phyloP scores from a whole-genome alignment of 2,113 vertebrate species.

The Ailurus styani region DNA sequence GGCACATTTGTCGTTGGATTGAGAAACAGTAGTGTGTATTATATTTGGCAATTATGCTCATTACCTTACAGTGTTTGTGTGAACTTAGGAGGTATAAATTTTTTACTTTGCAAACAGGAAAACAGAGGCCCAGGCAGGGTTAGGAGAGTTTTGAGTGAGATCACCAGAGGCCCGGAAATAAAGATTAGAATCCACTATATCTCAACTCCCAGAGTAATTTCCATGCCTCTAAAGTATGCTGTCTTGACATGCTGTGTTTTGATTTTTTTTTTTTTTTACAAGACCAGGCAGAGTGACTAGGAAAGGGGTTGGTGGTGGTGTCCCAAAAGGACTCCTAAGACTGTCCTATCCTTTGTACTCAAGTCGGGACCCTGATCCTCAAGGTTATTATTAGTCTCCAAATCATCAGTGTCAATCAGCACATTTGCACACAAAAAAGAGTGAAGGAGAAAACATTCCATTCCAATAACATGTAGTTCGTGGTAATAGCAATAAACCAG shows the following conservation, averaged over 20 bases:
- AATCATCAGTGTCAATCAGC: neutral
- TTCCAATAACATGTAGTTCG: neutral
- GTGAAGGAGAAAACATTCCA: neutral
- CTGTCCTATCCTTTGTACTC: too few species aligned
- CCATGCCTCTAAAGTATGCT: neutral
- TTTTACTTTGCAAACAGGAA: constrained; percentile 37
- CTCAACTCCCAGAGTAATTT: neutral
- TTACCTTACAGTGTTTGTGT: constrained; percentile 45
- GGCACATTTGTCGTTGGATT: constrained; percentile 58
- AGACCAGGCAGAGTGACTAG: neutral
- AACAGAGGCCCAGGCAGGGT: neutral
- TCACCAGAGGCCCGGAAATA: neutral
- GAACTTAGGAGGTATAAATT: neutral
- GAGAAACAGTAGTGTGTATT: constrained; percentile 40
- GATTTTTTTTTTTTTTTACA: neutral
- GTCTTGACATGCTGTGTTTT: neutral
- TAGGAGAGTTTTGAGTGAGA: neutral
- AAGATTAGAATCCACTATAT: neutral
- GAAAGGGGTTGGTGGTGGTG: neutral
- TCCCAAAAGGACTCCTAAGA: neutral
- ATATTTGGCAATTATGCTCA: constrained; percentile 50
- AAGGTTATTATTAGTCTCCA: neutral
- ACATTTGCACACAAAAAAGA: neutral
- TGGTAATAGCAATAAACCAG: neutral
- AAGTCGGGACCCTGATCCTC: neutral